These are phyloP conservation scores for Picus viridis DNA, from an alignment of 2,797 vertebrate species.

Conservation along the genomic window DNA sequence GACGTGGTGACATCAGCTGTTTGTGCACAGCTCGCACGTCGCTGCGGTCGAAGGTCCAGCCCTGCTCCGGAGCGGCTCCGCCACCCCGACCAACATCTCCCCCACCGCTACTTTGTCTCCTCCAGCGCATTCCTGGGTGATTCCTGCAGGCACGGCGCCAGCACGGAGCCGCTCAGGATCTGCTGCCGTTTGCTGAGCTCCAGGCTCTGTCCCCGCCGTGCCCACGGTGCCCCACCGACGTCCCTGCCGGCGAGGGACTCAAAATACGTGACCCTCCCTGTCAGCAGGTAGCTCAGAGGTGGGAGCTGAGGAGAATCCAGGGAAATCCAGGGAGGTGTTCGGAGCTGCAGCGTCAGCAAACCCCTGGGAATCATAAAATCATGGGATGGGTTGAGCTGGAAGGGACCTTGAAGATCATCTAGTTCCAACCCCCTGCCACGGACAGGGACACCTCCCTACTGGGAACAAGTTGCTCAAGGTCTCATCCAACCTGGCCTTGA, in stretches of 20 bases:
- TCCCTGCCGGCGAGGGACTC: rapidly evolving
- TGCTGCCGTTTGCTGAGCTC: rapidly evolving
- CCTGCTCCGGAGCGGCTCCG: neutral
- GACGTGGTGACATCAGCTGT: neutral
- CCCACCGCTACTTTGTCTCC: neutral
- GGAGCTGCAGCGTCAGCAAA: too few species aligned
- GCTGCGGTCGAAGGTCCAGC: neutral
- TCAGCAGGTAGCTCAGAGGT: neutral
- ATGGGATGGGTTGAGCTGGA: too few species aligned
- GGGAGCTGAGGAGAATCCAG: neutral
- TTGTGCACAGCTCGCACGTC: neutral
- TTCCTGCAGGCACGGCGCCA: neutral
- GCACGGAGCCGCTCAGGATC: neutral
- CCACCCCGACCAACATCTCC: neutral
- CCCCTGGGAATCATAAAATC: neutral
- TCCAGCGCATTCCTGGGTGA: rapidly evolving
- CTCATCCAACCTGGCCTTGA: too few species aligned
- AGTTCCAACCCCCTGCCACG: too few species aligned
- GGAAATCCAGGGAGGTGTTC: too few species aligned
- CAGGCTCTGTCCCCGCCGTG: neutral
- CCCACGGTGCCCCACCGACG: neutral
- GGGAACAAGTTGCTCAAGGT: too few species aligned
- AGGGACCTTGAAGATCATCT: too few species aligned
- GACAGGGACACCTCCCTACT: too few species aligned
- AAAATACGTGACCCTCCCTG: neutral